Evolutionary conservation across 1,140 invertebrate genomes (phyloP).

Genomic region (Spodoptera frugiperda): DNA sequence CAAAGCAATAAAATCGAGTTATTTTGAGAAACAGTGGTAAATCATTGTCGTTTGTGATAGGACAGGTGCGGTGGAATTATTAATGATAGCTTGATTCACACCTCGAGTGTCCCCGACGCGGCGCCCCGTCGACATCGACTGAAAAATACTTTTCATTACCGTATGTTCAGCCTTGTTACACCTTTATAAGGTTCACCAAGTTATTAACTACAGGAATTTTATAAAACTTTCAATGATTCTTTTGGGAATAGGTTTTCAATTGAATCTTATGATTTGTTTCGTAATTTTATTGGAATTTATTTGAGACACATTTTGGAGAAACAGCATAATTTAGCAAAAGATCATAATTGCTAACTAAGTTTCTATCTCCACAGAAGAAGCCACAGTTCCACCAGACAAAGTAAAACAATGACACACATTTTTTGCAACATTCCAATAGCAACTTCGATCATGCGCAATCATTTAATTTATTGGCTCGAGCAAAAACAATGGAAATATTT

Average conservation of each 20-base stretch:
- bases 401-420: constrained; percentile 24
- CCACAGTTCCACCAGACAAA: too few relatives aligned
- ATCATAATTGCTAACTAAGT: too few relatives aligned
- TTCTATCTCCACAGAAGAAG: too few relatives aligned
- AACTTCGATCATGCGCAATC: constrained; percentile 29
- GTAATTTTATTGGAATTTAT: background rate
- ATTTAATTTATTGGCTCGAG: constrained; percentile 12
- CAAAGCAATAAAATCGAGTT: constrained; percentile 1
- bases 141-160: constrained; percentile 29
- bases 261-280: background rate
- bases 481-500: constrained; percentile 63
- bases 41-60: constrained; percentile 45
- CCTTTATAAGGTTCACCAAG: background rate
- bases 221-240: background rate
- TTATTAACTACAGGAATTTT: background rate
- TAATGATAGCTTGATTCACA: constrained; percentile 60
- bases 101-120: constrained; percentile 29
- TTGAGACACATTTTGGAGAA: too few relatives aligned
- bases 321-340: too few relatives aligned
- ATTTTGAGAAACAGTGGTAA: constrained; percentile 37
- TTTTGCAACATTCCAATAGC: background rate
- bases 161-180: constrained; percentile 11
- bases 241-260: background rate
- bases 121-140: constrained; percentile 16
- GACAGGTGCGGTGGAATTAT: constrained; percentile 69